Evolutionary conservation across 2,797 vertebrate genomes (phyloP).

Genomic region (Pteronotus mesoamericanus): DNA sequence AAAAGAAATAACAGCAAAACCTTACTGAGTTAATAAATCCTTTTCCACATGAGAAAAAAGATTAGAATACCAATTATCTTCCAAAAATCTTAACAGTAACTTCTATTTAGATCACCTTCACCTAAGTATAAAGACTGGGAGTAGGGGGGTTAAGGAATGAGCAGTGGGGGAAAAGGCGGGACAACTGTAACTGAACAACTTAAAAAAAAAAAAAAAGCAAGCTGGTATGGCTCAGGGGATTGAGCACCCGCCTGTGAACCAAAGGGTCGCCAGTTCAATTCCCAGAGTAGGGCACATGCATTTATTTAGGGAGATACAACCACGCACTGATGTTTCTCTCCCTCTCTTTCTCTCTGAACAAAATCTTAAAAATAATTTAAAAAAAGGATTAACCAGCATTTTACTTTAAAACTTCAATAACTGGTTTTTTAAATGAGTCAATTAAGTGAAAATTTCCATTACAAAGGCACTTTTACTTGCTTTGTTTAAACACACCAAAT

Average conservation of each 20-base stretch:
- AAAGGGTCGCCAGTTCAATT: too few relatives aligned
- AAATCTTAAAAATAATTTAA: too few relatives aligned
- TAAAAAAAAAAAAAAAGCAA: too few relatives aligned
- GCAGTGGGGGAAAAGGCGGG: too few relatives aligned
- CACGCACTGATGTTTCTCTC: too few relatives aligned
- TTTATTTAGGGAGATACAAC: too few relatives aligned
- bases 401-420: conserved; percentile 19
- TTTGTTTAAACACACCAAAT: background rate
- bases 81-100: background rate
- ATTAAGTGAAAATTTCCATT: background rate
- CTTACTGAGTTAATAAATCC: background rate
- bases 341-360: too few relatives aligned
- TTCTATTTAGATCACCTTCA: background rate
- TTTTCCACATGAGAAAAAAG: background rate
- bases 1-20: background rate
- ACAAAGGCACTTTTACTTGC: background rate
- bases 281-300: too few relatives aligned
- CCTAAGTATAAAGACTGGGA: background rate
- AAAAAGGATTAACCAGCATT: conserved; percentile 30
- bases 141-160: too few relatives aligned
- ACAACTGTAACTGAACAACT: too few relatives aligned
- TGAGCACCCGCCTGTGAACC: too few relatives aligned
- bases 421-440: background rate
- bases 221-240: too few relatives aligned
- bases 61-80: background rate